phyloP scores from a whole-genome alignment of 2,113 vertebrate species.

The Neoarius graeffei region DNA sequence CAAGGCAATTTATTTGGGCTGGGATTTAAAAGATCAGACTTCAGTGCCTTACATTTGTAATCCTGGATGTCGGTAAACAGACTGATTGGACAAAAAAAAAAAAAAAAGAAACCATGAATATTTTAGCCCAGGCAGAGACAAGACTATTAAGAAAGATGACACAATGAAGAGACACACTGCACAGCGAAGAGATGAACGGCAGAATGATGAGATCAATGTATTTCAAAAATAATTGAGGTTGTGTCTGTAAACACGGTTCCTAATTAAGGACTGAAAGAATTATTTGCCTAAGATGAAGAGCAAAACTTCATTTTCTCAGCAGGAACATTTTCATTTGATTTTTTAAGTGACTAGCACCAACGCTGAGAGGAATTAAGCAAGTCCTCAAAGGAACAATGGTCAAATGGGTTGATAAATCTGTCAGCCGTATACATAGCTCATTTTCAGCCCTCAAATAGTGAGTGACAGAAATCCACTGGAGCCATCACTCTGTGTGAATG shows the following conservation, averaged over 20 bases:
- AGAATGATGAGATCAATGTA: conserved; percentile 49
- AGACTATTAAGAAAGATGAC: conserved; percentile 59
- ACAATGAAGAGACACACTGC: conserved; percentile 50
- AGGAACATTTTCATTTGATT: background rate
- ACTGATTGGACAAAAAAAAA: conserved; percentile 63
- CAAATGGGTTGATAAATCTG: conserved; percentile 25
- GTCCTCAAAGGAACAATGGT: background rate
- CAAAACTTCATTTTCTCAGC: background rate
- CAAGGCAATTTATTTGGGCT: conserved; percentile 69
- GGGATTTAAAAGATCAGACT: conserved; percentile 72
- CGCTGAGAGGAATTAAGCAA: background rate
- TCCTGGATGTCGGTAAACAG: conserved; percentile 71
- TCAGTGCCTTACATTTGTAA: conserved; percentile 65
- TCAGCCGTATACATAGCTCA: conserved; percentile 16
- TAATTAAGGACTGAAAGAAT: conserved; percentile 16
- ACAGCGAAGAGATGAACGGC: conserved; percentile 48
- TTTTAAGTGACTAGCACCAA: background rate
- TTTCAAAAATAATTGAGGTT: conserved; percentile 46
- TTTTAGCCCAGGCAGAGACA: conserved; percentile 60
- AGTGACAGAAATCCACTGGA: conserved; percentile 31
- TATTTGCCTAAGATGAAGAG: background rate
- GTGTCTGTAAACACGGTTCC: conserved; percentile 19
- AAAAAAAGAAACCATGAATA: conserved; percentile 58
- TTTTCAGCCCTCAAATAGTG: conserved; percentile 12
- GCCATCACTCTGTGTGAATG: conserved; percentile 26